These are phyloP conservation scores for Gymnogyps californianus DNA, from an alignment of 2,113 vertebrate genomes.

Conservation along the genomic window DNA sequence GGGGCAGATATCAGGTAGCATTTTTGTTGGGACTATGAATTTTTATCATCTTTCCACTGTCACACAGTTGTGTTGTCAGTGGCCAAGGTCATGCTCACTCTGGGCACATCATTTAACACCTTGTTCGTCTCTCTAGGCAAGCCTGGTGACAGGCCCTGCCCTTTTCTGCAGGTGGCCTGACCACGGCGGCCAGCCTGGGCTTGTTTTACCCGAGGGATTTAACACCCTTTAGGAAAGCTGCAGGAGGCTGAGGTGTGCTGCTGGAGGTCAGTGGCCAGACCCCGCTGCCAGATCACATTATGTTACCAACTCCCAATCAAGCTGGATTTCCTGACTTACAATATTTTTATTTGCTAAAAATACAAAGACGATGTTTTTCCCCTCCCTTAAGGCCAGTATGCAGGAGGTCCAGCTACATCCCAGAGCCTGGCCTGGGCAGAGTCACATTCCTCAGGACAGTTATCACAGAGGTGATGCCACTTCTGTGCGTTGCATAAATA, in stretches of 20 bases:
- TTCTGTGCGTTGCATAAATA: rapidly evolving
- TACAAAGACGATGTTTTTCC: too few relatives aligned
- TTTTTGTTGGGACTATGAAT: not conserved
- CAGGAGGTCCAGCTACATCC: not conserved
- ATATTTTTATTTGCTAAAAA: not conserved
- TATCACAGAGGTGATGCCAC: not conserved
- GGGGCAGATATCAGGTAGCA: not conserved
- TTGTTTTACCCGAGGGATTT: not conserved
- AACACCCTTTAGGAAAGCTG: not conserved
- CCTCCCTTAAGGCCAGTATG: not conserved
- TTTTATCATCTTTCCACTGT: not conserved
- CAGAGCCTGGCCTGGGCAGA: not conserved
- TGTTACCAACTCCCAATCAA: not conserved
- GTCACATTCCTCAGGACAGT: not conserved
- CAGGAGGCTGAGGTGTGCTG: not conserved
- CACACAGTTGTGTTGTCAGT: not conserved
- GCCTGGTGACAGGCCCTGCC: not conserved
- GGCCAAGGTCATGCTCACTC: not conserved
- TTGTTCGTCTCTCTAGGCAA: not conserved
- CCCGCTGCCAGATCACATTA: not conserved
- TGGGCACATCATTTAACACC: not conserved
- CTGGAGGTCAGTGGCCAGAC: not conserved
- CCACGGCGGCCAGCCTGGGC: not conserved
- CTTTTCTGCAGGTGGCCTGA: not conserved
- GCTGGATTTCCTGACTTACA: not conserved